These are phyloP conservation scores for Apostichopus parvimensis DNA, from an alignment of 35 echinoderm and acorn worm genomes.

Conservation along the genomic window DNA sequence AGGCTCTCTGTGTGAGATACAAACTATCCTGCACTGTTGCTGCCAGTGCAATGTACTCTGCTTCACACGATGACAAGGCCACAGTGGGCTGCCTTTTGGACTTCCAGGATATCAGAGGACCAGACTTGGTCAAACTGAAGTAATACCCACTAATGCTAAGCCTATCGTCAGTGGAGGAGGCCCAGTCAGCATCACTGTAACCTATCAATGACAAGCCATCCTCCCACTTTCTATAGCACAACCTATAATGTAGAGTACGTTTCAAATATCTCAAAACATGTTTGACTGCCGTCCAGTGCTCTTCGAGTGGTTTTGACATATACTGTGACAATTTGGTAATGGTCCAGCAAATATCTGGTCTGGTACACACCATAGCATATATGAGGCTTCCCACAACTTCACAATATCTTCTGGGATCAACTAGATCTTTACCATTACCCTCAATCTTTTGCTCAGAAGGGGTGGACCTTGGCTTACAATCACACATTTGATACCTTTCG, in stretches of 20 bases:
- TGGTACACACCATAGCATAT: constrained; percentile 35
- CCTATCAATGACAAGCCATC: too few relatives aligned
- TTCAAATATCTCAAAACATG: constrained; percentile 48
- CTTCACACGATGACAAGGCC: neutral
- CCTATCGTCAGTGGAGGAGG: too few relatives aligned
- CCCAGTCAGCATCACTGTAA: too few relatives aligned
- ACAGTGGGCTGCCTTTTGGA: too few relatives aligned
- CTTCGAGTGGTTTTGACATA: constrained; percentile 48
- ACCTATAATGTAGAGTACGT: constrained; percentile 22
- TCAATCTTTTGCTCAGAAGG: constrained; percentile 44
- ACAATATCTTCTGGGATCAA: constrained; percentile 30
- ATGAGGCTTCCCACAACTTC: constrained; percentile 48
- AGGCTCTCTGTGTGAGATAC: constrained; percentile 42
- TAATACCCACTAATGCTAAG: too few relatives aligned
- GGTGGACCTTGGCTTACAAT: constrained; percentile 35
- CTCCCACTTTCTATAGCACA: constrained; percentile 1
- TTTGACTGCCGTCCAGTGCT: constrained; percentile 51
- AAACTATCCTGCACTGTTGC: constrained; percentile 40
- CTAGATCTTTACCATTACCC: neutral
- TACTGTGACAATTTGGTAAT: constrained; percentile 53
- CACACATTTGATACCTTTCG: constrained; percentile 28
- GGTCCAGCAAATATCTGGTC: constrained; percentile 14
- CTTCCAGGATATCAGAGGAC: too few relatives aligned
- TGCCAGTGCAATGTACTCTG: constrained; percentile 56
- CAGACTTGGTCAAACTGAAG: too few relatives aligned